Conservation (phyloP, 2,113 vertebrate genomes). For the Raja brachyura region DNA sequence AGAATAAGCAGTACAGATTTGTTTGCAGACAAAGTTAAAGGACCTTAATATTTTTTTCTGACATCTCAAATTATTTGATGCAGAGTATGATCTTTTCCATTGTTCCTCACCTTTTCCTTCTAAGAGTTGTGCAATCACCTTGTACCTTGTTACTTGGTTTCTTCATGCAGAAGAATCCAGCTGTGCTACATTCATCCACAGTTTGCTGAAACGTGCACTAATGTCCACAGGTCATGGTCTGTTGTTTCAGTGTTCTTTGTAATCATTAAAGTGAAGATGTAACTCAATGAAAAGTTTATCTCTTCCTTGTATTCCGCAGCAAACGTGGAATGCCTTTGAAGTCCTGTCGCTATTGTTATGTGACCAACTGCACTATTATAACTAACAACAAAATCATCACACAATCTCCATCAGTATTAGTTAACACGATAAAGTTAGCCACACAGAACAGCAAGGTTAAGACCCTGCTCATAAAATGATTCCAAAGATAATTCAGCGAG, state of each 20-base stretch:
- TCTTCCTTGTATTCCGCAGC: background rate
- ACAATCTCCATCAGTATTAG: background rate
- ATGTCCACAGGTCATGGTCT: background rate
- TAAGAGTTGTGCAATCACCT: background rate
- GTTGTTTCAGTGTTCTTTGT: background rate
- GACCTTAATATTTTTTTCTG: background rate
- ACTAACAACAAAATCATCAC: background rate
- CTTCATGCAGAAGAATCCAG: background rate
- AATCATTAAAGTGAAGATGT: background rate
- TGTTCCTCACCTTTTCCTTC: slow-evolving; percentile 1
- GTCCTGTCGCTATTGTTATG: too few relatives aligned
- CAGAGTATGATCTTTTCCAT: background rate
- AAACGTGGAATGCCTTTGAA: background rate
- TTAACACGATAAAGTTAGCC: background rate
- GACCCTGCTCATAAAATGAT: background rate
- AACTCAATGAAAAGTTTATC: background rate
- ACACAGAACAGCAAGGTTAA: background rate
- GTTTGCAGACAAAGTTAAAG: background rate
- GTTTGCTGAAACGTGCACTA: background rate
- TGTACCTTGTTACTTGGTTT: background rate
- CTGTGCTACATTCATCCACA: background rate
- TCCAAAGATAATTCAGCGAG: background rate
- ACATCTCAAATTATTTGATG: background rate
- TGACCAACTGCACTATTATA: background rate
- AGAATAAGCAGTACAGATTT: background rate